These are phyloP conservation scores for Ramphastos sulfuratus DNA, from an alignment of 2,113 vertebrate species.

Conservation along the genomic window DNA sequence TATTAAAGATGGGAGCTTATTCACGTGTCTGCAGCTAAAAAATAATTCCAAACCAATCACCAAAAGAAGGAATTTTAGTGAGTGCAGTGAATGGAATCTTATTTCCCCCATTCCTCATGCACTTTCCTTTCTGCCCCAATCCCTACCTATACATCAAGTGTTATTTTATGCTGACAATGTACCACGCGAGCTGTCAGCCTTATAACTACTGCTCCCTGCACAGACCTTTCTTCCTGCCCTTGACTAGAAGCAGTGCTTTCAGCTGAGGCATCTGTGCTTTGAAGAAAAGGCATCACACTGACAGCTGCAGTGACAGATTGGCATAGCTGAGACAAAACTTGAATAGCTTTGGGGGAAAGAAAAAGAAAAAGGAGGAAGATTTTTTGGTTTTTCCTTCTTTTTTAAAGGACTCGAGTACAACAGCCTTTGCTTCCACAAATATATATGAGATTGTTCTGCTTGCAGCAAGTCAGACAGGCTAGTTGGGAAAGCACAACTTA, in stretches of 20 bases:
- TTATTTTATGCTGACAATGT: neutral
- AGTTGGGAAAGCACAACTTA: neutral
- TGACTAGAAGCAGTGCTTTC: conserved; percentile 5
- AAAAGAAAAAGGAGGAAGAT: neutral
- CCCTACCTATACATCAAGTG: neutral
- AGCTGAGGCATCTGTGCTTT: conserved; percentile 7
- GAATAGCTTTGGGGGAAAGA: neutral
- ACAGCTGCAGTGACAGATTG: conserved; percentile 57
- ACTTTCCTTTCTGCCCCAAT: neutral
- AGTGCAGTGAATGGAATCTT: neutral
- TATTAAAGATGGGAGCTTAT: neutral
- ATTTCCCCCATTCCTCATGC: neutral
- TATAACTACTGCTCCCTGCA: neutral
- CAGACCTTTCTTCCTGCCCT: neutral
- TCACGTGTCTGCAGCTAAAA: neutral
- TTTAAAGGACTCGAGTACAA: neutral
- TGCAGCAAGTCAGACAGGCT: neutral
- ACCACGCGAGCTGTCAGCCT: neutral
- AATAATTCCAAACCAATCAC: neutral
- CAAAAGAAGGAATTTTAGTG: neutral
- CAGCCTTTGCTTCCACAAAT: conserved; percentile 17
- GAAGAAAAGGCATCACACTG: conserved; percentile 29
- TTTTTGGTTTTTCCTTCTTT: neutral
- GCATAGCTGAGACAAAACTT: conserved; percentile 14
- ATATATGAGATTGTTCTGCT: neutral